phyloP scores from a whole-genome alignment of 2,113 vertebrate genomes.

The Gymnogyps californianus region DNA sequence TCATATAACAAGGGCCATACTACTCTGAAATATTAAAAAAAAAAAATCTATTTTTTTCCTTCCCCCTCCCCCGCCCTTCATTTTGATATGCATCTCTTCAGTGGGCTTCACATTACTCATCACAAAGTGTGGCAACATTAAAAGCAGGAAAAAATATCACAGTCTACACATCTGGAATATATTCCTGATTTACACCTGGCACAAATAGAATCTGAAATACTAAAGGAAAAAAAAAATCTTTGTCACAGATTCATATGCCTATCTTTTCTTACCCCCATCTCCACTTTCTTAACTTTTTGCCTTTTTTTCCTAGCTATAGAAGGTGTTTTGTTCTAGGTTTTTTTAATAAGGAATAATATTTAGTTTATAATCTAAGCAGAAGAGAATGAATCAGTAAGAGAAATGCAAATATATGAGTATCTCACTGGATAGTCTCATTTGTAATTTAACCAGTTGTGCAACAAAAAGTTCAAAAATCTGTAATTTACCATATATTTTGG shows the following conservation, averaged over 20 bases:
- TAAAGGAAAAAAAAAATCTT: background rate
- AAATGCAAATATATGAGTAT: background rate
- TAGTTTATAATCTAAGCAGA: background rate
- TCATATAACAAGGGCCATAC: background rate
- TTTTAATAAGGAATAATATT: background rate
- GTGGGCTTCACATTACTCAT: background rate
- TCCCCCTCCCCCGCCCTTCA: rapidly evolving
- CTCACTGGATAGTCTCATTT: background rate
- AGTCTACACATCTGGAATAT: background rate
- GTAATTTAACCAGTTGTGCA: background rate
- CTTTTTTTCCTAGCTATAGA: background rate
- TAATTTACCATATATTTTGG: background rate
- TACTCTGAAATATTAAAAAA: background rate
- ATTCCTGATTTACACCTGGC: background rate
- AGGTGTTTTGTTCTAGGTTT: background rate
- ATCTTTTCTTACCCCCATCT: background rate
- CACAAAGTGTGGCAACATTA: background rate
- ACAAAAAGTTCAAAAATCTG: background rate
- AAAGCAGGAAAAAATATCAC: background rate
- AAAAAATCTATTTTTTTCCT: no score
- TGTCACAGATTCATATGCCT: background rate
- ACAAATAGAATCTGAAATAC: background rate
- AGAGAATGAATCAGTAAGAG: background rate
- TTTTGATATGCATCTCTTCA: background rate
- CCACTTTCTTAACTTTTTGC: background rate